Base-by-base conservation (phyloP, 2,113 vertebrate species). In the Catharus minimus region DNA sequence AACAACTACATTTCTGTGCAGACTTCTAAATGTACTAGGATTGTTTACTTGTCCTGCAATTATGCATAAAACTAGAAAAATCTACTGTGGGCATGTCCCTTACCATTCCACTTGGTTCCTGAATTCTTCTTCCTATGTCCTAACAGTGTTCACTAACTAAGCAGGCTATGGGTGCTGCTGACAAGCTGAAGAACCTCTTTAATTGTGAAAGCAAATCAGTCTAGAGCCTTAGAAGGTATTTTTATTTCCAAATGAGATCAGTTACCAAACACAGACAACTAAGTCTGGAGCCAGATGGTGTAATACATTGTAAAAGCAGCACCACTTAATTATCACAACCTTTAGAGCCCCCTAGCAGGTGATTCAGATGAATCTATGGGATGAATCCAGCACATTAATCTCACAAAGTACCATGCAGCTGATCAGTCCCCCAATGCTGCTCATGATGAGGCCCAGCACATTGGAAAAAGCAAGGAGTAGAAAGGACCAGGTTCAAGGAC, bases 211-310 rank as follows among this genome's bases (percentile, higher is more conserved):
- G 49, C 74, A 94, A 86, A 84, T 67, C 77, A 90, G 80, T 53
- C 61, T 64, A 56, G 44, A 88, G 67, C 23, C 56, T 93, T 52
- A 58, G 38, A 89, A 94, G 47, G 78, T 58, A 85, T 65, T 82
- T 67, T 79, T 85, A 46, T 89, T 93, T 84, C 62, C 74, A 94
- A 93, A 93, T 58, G 87, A 92, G 91, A 95, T 94, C 89, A 93
- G 78, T 75, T 65, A 91, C 46, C 57, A 79, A 86, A 75, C 49
- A 68, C 74, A 89, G 89, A 90, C 84, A 73, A 89, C 84, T 92
- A 84, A 93, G 74, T 89, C 77, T 89, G 74, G 28, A 89, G 87
- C 65, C 92, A 95, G 91, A 93, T 90, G 86, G 89, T 89, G 41
- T 41, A 93, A 95, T 87, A 82, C 55, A 61, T 39, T 52, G 61